Evolutionary conservation across 2,888 invertebrate genomes (phyloP).

Genomic region (Epistrophe eligans): DNA sequence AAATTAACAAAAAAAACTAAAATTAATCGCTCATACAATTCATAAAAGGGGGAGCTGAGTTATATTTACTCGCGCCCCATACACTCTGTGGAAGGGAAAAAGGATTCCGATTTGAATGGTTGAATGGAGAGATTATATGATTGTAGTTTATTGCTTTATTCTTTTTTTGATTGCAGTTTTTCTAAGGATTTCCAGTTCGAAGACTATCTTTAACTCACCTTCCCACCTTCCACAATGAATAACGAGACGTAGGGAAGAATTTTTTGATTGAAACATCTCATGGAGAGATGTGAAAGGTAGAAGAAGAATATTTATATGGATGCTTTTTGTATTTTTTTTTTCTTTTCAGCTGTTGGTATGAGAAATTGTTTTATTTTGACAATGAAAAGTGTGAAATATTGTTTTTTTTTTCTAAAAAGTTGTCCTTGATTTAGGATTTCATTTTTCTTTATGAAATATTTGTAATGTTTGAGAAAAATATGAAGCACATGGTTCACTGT

Average conservation of each 20-base stretch:
- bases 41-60: neutral
- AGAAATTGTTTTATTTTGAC: conserved; percentile 4
- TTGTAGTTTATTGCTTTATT: conserved; percentile 29
- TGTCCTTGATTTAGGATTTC: conserved; percentile 6
- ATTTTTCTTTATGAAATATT: neutral
- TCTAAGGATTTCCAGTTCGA: neutral
- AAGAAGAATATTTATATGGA: conserved; percentile 1
- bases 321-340: neutral
- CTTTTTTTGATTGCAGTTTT: conserved; percentile 16
- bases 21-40: conserved; percentile 45
- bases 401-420: neutral
- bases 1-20: conserved; percentile 6
- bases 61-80: too few species aligned
- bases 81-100: neutral
- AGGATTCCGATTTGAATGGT: conserved; percentile 45
- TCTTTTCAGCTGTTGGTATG: conserved; percentile 10
- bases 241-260: neutral
- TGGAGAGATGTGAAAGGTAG: conserved; percentile 2
- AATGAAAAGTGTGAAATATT: conserved; percentile 29
- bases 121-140: conserved; percentile 44
- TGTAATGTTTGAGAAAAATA: neutral
- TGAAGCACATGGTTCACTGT: neutral
- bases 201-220: neutral
- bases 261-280: conserved; percentile 31
- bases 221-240: neutral